Evolutionary conservation across 1,140 invertebrate genomes (phyloP).

Genomic region (Arctopsyche grandis): DNA sequence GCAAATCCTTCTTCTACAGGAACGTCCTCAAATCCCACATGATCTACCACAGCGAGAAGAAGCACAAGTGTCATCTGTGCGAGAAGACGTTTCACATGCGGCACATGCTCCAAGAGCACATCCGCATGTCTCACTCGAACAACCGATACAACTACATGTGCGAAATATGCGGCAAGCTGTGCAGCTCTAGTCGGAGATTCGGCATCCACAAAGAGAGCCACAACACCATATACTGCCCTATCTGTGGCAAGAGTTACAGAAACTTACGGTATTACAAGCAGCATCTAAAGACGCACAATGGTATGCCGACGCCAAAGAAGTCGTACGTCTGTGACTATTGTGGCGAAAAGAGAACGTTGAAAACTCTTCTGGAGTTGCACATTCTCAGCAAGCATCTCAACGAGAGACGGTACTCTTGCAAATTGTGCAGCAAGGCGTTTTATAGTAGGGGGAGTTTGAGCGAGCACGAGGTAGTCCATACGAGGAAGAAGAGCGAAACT

Average conservation of each 20-base stretch:
- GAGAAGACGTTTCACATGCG: conserved; percentile 50
- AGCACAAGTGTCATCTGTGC: conserved; percentile 40
- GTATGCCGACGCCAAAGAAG: conserved; percentile 57
- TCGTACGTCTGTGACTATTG: conserved; percentile 63
- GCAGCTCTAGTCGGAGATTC: conserved; percentile 42
- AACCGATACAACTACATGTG: conserved; percentile 51
- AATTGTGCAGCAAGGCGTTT: conserved; percentile 64
- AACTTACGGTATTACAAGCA: conserved; percentile 61
- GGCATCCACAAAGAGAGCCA: conserved; percentile 45
- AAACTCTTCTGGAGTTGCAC: conserved; percentile 63
- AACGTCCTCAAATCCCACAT: conserved; percentile 50
- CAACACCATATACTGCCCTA: conserved; percentile 56
- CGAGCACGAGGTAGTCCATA: conserved; percentile 64
- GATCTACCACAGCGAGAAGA: conserved; percentile 51
- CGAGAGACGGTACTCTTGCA: conserved; percentile 62
- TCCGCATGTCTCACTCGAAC: conserved; percentile 44
- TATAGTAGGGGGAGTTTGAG: conserved; percentile 62
- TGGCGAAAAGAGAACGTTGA: conserved; percentile 59
- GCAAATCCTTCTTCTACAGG: conserved; percentile 46
- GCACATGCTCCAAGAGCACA: conserved; percentile 46
- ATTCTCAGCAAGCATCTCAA: conserved; percentile 66
- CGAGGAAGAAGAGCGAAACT: conserved; percentile 61
- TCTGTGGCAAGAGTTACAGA: conserved; percentile 61
- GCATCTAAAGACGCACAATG: conserved; percentile 61
- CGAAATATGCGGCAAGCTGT: conserved; percentile 51